A percentile compares a stretch with the other conserved stretches of the same genome.
Conservation (phyloP, 2,113 vertebrate genomes). For the Empidonax alnorum region DNA sequence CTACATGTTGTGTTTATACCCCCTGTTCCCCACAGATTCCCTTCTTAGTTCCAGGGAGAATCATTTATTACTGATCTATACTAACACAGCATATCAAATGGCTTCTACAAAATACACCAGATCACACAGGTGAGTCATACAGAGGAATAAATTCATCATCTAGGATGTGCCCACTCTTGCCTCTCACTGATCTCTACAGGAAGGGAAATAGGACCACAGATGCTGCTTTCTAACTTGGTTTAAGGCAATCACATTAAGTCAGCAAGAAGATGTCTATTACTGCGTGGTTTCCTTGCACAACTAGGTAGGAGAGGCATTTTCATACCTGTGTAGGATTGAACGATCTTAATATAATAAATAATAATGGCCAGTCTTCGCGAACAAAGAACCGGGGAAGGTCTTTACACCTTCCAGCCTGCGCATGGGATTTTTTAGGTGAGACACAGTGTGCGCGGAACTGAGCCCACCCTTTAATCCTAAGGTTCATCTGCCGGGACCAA, state of each 20-base stretch:
- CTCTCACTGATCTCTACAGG: neutral
- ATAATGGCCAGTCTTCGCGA: no score
- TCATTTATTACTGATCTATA: neutral
- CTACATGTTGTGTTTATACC: neutral
- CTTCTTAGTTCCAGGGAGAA: neutral
- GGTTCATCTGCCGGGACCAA: no score
- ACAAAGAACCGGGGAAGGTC: no score
- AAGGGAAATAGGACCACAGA: neutral
- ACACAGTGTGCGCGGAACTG: no score
- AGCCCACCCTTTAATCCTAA: no score
- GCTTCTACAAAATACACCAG: neutral
- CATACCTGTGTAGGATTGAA: neutral
- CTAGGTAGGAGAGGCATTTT: neutral
- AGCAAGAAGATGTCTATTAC: neutral
- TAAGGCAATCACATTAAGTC: neutral
- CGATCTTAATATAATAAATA: rapidly evolving
- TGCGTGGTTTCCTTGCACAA: rapidly evolving
- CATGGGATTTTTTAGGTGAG: no score
- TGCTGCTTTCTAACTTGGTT: neutral
- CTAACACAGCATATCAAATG: neutral
- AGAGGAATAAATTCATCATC: neutral
- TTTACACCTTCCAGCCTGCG: no score
- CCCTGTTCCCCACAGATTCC: neutral
- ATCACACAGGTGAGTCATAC: neutral
- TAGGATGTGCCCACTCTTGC: neutral